These are phyloP conservation scores for Hymenochirus boettgeri DNA, from an alignment of 2,113 vertebrate species.

Conservation along the genomic window DNA sequence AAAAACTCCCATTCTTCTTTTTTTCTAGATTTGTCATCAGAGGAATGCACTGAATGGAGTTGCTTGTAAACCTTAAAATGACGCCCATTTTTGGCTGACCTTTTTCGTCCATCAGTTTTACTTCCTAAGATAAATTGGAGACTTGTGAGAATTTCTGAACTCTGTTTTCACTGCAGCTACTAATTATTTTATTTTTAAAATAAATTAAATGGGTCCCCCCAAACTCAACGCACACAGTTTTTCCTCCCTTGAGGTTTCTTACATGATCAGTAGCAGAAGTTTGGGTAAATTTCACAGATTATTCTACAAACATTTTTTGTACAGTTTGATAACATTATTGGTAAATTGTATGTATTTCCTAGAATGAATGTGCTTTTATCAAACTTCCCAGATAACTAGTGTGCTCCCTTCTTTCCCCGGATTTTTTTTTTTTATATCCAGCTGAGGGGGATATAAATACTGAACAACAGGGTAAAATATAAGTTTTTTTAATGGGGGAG, in stretches of 20 bases:
- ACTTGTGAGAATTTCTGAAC: constrained; percentile 18
- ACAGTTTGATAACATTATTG: no score
- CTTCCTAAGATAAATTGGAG: not conserved
- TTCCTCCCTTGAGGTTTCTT: not conserved
- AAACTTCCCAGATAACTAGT: no score
- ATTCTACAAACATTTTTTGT: not conserved
- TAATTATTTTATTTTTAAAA: not conserved
- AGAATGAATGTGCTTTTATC: no score
- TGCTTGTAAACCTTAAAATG: constrained; percentile 5
- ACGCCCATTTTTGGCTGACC: constrained; percentile 1
- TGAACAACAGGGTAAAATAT: no score
- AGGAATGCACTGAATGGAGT: constrained; percentile 32
- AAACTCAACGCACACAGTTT: not conserved
- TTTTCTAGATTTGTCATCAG: constrained; percentile 21
- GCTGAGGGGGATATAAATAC: no score
- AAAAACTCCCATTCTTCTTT: not conserved
- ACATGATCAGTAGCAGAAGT: not conserved
- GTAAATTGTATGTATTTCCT: no score
- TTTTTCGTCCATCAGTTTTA: not conserved
- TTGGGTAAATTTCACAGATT: no score
- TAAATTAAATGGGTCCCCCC: no score
- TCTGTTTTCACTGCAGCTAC: not conserved
- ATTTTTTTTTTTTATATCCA: no score
- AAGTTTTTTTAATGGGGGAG: no score
- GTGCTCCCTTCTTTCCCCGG: no score